A percentile compares a stretch with the other conserved stretches of the same genome.
phyloP scores from a whole-genome alignment of 1,140 invertebrate genomes.

The Drosophila quadrilineata region DNA sequence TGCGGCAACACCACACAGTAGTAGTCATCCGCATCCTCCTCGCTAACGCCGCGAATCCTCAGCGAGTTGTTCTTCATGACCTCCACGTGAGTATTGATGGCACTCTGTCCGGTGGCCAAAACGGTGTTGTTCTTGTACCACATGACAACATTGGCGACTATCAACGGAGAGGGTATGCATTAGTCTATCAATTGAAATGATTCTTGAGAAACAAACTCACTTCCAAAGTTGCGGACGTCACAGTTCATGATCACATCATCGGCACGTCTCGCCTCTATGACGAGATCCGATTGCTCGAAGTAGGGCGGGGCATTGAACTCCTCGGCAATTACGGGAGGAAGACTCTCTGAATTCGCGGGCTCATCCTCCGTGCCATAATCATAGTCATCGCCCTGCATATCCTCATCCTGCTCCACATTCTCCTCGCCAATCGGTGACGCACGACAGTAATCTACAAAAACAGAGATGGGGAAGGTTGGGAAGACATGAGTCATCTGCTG shows the following conservation, averaged over 20 bases:
- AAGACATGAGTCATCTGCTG: slow-evolving; percentile 1
- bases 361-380: slow-evolving; percentile 43
- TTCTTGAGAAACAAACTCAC: no score
- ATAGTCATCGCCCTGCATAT: slow-evolving; percentile 54
- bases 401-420: not conserved
- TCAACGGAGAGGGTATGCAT: not conserved
- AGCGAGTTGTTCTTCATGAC: slow-evolving; percentile 64
- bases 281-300: slow-evolving; percentile 52
- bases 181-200: no score
- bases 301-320: slow-evolving; percentile 33
- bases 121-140: slow-evolving; percentile 66
- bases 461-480: not conserved
- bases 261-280: slow-evolving; percentile 45
- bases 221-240: slow-evolving; percentile 59
- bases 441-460: slow-evolving; percentile 21
- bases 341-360: not conserved
- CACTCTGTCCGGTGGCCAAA: slow-evolving; percentile 46
- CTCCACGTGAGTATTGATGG: slow-evolving; percentile 48
- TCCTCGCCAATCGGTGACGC: slow-evolving; percentile 28
- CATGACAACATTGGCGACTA: slow-evolving; percentile 66
- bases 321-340: not conserved
- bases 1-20: slow-evolving; percentile 66
- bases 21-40: slow-evolving; percentile 69
- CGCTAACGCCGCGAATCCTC: slow-evolving; percentile 35
- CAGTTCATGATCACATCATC: slow-evolving; percentile 65